phyloP scores from a whole-genome alignment of 2,113 vertebrate genomes.

The Hyperoodon ampullatus region DNA sequence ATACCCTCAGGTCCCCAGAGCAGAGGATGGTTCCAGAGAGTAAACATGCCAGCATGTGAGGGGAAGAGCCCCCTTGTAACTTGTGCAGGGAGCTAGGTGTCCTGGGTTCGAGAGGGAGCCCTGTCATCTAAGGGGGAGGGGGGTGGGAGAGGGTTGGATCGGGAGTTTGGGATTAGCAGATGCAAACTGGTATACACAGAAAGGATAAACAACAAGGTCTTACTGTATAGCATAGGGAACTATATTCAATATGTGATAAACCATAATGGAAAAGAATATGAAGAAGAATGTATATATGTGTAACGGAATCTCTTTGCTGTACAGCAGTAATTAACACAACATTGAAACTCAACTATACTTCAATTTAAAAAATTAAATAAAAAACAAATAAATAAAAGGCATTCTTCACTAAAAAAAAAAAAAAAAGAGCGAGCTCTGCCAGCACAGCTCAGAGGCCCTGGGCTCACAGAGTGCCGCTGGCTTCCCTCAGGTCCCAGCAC shows the following conservation, averaged over 20 bases:
- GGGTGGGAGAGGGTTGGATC: background rate
- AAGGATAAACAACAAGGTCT: background rate
- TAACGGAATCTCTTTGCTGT: background rate
- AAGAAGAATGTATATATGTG: background rate
- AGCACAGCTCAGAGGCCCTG: background rate
- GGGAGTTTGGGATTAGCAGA: background rate
- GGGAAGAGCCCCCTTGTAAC: background rate
- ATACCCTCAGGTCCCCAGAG: background rate
- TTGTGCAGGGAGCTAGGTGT: background rate
- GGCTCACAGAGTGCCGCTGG: background rate
- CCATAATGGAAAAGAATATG: background rate
- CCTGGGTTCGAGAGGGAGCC: background rate
- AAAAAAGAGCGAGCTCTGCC: background rate
- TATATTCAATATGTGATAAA: background rate
- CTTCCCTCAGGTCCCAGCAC: background rate
- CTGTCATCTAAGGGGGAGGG: background rate
- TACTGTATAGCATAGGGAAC: fast-evolving
- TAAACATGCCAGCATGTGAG: background rate
- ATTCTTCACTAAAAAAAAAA: background rate
- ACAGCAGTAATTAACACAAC: background rate
- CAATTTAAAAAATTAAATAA: too few relatives aligned
- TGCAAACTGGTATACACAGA: background rate
- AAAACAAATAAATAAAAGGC: background rate
- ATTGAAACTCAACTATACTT: background rate
- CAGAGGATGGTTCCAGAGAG: background rate